Conservation (phyloP, 2,797 vertebrate species). For the Podarcis lilfordi region DNA sequence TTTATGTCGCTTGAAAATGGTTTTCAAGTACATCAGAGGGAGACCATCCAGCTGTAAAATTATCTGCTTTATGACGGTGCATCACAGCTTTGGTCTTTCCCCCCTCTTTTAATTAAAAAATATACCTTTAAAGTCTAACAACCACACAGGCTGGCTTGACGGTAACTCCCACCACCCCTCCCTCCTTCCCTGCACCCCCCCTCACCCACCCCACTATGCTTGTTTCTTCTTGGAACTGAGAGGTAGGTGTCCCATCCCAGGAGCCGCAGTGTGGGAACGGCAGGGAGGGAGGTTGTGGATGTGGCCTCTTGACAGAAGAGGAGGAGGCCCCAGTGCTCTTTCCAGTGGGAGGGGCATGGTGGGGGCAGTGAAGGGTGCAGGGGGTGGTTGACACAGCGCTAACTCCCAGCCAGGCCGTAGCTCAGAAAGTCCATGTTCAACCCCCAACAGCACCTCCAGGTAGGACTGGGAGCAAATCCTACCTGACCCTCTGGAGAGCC, state of each 20-base stretch:
- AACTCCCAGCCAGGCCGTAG: too few species aligned
- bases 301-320: not conserved
- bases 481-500: too few species aligned
- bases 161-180: not conserved
- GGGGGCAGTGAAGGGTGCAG: not conserved
- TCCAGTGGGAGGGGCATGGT: not conserved
- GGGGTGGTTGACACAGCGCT: too few species aligned
- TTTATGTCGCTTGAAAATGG: conserved; percentile 98
- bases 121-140: conserved; percentile 73
- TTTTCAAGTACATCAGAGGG: conserved; percentile 92
- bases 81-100: conserved; percentile 74
- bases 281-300: not conserved
- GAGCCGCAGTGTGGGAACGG: not conserved
- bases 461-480: too few species aligned
- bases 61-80: conserved; percentile 88
- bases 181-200: not conserved
- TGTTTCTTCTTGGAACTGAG: conserved; percentile 22
- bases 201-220: not conserved
- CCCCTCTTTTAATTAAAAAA: conserved; percentile 82
- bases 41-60: conserved; percentile 95
- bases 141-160: conserved; percentile 44
- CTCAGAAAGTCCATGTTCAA: too few species aligned
- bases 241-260: not conserved
- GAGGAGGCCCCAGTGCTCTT: not conserved
- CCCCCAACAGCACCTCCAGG: too few species aligned